phyloP scores from a whole-genome alignment of 2,888 invertebrate genomes.

The Tetranychus piercei region DNA sequence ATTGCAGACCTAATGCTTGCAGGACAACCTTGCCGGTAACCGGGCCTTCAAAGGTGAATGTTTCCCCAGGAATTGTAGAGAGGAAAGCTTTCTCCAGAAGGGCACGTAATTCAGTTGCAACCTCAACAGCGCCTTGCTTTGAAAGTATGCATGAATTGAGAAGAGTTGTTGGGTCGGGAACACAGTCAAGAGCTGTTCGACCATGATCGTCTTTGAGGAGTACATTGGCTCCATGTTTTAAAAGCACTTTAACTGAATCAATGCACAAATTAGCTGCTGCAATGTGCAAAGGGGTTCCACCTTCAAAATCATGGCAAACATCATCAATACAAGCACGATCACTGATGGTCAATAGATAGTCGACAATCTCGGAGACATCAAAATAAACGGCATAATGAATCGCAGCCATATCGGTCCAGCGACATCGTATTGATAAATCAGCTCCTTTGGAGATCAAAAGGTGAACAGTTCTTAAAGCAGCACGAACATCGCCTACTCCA shows the following conservation, averaged over 20 bases:
- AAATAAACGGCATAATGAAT: constrained; percentile 39
- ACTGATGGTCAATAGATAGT: constrained; percentile 24
- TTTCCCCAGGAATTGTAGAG: constrained; percentile 26
- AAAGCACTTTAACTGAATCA: constrained; percentile 33
- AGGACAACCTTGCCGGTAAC: constrained; percentile 31
- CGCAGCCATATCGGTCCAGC: constrained; percentile 39
- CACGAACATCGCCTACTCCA: constrained; percentile 32
- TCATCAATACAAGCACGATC: constrained; percentile 31
- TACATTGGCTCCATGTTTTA: constrained; percentile 34
- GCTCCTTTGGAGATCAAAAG: constrained; percentile 32
- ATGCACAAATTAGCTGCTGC: constrained; percentile 36
- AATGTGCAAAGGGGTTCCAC: constrained; percentile 37
- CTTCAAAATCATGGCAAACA: constrained; percentile 36
- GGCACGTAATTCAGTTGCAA: constrained; percentile 28
- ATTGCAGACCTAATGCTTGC: constrained; percentile 34
- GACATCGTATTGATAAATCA: constrained; percentile 35
- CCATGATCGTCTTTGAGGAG: constrained; percentile 27
- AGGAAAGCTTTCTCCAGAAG: constrained; percentile 29
- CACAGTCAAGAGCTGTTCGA: constrained; percentile 28
- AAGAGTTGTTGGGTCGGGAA: constrained; percentile 12
- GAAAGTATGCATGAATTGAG: constrained; percentile 9
- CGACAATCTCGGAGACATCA: constrained; percentile 33
- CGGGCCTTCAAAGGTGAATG: constrained; percentile 27
- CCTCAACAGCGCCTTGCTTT: neutral
- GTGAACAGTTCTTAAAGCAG: constrained; percentile 29